These are phyloP conservation scores for Dolomedes plantarius DNA, from an alignment of 2,888 invertebrate genomes.

Conservation along the genomic window DNA sequence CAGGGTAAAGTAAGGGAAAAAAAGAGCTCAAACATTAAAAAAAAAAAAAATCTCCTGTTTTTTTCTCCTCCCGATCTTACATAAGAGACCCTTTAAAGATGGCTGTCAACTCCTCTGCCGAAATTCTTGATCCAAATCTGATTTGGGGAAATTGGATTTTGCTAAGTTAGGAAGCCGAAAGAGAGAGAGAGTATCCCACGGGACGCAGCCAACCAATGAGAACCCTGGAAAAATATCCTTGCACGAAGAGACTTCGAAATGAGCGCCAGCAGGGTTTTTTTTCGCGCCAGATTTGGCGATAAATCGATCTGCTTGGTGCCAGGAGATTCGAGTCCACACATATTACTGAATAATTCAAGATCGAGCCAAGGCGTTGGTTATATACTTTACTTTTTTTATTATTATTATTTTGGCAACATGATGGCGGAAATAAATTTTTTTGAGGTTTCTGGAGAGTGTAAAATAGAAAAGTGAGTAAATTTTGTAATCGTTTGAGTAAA, in stretches of 20 bases:
- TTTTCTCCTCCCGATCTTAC: slow-evolving; percentile 14
- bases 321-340: slow-evolving; percentile 21
- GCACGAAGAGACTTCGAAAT: slow-evolving; percentile 32
- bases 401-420: slow-evolving; percentile 2
- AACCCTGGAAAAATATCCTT: slow-evolving; percentile 40
- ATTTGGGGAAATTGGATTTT: slow-evolving; percentile 67
- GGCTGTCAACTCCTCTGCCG: slow-evolving; percentile 49
- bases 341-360: slow-evolving; percentile 47
- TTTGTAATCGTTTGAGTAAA: slow-evolving; percentile 59
- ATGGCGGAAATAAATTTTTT: slow-evolving; percentile 46
- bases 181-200: slow-evolving; percentile 25
- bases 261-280: slow-evolving; percentile 16
- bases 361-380: slow-evolving; percentile 13
- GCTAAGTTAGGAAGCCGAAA: slow-evolving; percentile 56
- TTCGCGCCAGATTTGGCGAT: slow-evolving; percentile 64
- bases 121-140: slow-evolving; percentile 67
- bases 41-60: neutral
- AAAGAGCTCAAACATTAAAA: neutral
- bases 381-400: neutral
- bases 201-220: slow-evolving; percentile 37
- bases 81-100: slow-evolving; percentile 44
- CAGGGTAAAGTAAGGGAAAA: slow-evolving; percentile 7
- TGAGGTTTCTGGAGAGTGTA: slow-evolving; percentile 30
- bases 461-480: slow-evolving; percentile 47
- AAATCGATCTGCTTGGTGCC: slow-evolving; percentile 44